Base-by-base conservation (phyloP, 2,113 vertebrate genomes). In the Hiodon alosoides region DNA sequence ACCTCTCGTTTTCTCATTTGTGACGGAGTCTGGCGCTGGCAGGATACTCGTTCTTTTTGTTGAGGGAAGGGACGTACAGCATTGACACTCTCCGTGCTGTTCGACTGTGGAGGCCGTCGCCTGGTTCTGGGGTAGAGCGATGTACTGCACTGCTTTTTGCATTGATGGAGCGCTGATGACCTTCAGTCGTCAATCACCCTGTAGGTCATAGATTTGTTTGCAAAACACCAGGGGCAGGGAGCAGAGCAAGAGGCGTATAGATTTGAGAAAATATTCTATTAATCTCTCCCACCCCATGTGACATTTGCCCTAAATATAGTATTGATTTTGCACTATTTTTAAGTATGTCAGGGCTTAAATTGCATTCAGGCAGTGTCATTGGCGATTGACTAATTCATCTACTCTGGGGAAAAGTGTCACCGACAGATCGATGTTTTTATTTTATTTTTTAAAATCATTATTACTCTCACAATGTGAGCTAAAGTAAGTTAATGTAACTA, bases 251-350 rank as follows among this genome's bases (percentile, higher is more conserved):
- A 71, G 58, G 48, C 17, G 11, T 64, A 76, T 76, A 16, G 75
- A 76, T 76, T 70, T 61, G 59, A 71, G 68, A 70, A 76, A 62
- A 69, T 74, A 64, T 69, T 76, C 68, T 62, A 76, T 76, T 76
- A 71, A 76, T 76, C 75, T 76, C 69, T 51, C 59, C 46, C 57
- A 70, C 17, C 60, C 59, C 11, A 13, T 55, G 17, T 71, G 75
- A 59, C 75, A 71, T 76, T 71, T 71, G 75, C 58, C 75, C 75
- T 76, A 76, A 76, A 76, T 76, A 76, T 76, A 51, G 31, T 71
- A 76, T 76, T 55, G 75, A 76, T 76, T 64, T 64, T 70, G 7
- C 51, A 71, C 68, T 64, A 71, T 70, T 70, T 31, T 70, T 71
- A 69, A 55, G 68, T 75, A 68, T 14, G 53, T 75, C 65, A 68